Percentiles rank a stretch among this genome's conserved stretches.
phyloP scores from a whole-genome alignment of 1,140 invertebrate genomes.

The Hypothenemus hampei region DNA sequence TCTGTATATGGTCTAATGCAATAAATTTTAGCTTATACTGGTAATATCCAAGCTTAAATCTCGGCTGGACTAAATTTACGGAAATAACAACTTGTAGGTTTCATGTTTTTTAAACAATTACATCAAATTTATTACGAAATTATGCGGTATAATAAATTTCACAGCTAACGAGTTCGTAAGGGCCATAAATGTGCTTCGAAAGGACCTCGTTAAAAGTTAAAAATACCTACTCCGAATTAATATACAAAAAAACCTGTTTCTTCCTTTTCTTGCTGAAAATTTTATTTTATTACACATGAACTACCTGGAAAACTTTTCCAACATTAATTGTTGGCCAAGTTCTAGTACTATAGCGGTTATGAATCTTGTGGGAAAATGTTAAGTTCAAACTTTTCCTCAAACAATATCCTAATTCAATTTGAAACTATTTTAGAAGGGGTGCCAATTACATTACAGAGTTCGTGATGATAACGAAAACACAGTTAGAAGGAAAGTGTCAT shows the following conservation, averaged over 20 bases:
- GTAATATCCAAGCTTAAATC: neutral
- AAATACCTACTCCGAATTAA: neutral
- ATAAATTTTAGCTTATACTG: neutral
- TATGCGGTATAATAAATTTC: slow-evolving; percentile 5
- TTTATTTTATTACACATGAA: slow-evolving; percentile 1
- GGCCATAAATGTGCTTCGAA: neutral
- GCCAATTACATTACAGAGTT: slow-evolving; percentile 18
- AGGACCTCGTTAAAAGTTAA: neutral
- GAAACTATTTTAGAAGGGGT: slow-evolving; percentile 13
- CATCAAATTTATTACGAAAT: slow-evolving; percentile 9
- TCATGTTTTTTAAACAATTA: slow-evolving; percentile 9
- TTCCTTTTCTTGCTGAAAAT: neutral
- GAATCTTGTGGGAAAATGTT: slow-evolving; percentile 4
- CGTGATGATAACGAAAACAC: slow-evolving; percentile 4
- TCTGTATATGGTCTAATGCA: neutral
- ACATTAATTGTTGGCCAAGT: slow-evolving; percentile 2
- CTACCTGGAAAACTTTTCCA: slow-evolving; percentile 1
- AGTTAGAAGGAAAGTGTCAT: slow-evolving; percentile 8
- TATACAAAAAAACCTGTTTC: neutral
- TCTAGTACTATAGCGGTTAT: neutral
- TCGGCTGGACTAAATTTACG: slow-evolving; percentile 5
- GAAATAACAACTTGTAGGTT: slow-evolving; percentile 8
- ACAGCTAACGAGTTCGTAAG: neutral
- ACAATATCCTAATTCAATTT: slow-evolving; percentile 13
- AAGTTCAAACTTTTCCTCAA: slow-evolving; percentile 10